phyloP scores from a whole-genome alignment of 2,797 vertebrate species.

The Microctenopoma steveboyesi region DNA sequence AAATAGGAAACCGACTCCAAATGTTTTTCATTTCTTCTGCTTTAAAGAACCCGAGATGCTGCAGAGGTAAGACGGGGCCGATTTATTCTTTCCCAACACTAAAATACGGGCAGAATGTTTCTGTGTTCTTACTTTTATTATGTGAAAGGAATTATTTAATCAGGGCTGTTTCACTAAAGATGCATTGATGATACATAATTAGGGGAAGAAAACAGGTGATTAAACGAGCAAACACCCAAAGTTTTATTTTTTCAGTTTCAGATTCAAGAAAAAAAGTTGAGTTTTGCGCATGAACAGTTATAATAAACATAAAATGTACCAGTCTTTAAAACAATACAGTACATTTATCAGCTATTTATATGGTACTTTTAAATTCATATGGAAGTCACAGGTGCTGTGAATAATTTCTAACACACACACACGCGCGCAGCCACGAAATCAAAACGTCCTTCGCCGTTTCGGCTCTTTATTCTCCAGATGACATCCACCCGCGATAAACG shows the following conservation, averaged over 20 bases:
- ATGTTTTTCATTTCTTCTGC: slow-evolving; percentile 27
- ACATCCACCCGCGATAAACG: slow-evolving; percentile 56
- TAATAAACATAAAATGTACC: background rate
- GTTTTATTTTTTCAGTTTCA: background rate
- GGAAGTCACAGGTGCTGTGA: slow-evolving; percentile 20
- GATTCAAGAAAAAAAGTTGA: slow-evolving; percentile 1
- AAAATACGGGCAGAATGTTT: background rate
- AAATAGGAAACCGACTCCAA: slow-evolving; percentile 24
- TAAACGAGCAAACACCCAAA: background rate
- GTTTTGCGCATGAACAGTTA: slow-evolving; percentile 17
- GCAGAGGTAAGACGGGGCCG: slow-evolving; percentile 59
- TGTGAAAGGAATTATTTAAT: background rate
- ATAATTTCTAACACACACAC: slow-evolving; percentile 18
- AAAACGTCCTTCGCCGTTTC: slow-evolving; percentile 44
- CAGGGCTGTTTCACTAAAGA: background rate
- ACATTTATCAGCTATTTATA: background rate
- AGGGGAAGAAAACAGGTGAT: background rate
- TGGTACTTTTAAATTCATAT: background rate
- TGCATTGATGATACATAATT: background rate
- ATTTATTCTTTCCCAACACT: background rate
- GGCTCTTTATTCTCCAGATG: slow-evolving; percentile 63
- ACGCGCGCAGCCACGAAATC: slow-evolving; percentile 15
- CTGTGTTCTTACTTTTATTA: background rate
- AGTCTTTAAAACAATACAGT: background rate
- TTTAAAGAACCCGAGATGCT: background rate